Conservation (phyloP, 2,888 invertebrate genomes). For the Steromphala cineraria region DNA sequence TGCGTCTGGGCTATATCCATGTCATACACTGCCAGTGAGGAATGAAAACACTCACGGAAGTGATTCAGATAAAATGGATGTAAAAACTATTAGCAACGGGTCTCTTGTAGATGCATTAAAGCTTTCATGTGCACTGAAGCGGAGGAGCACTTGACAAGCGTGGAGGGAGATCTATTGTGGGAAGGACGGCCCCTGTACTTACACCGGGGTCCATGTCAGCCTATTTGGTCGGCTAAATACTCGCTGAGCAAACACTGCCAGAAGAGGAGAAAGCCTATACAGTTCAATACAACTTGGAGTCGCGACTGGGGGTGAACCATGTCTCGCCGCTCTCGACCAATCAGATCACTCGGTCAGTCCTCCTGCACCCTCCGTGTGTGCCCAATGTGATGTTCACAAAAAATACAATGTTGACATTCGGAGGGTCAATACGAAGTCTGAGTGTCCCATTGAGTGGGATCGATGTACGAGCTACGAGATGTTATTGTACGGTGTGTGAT, state of each 20-base stretch:
- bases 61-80: background rate
- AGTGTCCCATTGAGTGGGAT: background rate
- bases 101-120: conserved; percentile 18
- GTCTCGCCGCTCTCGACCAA: too few relatives aligned
- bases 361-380: too few relatives aligned
- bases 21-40: too few relatives aligned
- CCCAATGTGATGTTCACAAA: background rate
- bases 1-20: too few relatives aligned
- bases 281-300: background rate
- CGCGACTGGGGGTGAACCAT: too few relatives aligned
- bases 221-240: conserved; percentile 15
- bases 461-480: background rate
- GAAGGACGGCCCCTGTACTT: conserved; percentile 1
- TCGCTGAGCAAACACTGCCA: conserved; percentile 9
- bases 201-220: conserved; percentile 20
- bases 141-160: conserved; percentile 11
- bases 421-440: background rate
- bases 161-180: conserved; percentile 22
- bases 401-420: background rate
- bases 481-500: background rate
- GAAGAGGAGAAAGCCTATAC: background rate
- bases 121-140: background rate
- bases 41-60: too few relatives aligned
- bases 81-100: conserved; percentile 5
- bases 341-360: too few relatives aligned